These are phyloP conservation scores for Lamprotornis superbus DNA, from an alignment of 2,113 vertebrate species.

Conservation along the genomic window DNA sequence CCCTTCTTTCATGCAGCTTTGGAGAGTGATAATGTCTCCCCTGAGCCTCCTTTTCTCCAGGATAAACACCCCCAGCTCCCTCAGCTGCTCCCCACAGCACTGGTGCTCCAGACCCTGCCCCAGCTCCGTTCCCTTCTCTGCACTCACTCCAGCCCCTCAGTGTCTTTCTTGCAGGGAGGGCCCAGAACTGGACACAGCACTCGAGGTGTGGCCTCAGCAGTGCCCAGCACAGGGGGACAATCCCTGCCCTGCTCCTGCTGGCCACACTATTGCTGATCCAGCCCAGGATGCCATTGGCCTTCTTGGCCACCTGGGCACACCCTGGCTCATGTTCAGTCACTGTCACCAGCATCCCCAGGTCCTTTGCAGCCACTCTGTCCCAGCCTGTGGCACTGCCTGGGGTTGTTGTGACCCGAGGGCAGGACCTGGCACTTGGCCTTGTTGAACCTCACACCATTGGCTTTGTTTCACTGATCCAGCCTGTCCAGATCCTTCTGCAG, in stretches of 20 bases:
- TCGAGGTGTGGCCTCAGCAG: background rate
- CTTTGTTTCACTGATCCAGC: background rate
- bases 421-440: fast-evolving
- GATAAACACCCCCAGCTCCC: background rate
- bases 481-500: background rate
- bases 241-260: background rate
- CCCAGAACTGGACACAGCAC: no score
- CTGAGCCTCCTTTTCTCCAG: background rate
- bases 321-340: background rate
- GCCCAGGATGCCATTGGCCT: background rate
- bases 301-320: background rate
- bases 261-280: background rate
- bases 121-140: no score
- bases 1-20: fast-evolving
- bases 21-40: background rate
- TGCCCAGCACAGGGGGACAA: background rate
- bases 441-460: background rate
- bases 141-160: no score
- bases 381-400: no score
- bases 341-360: background rate
- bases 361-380: no score
- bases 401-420: background rate
- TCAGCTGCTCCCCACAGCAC: background rate
- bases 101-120: no score
- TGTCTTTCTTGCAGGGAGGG: no score